Percentiles rank a stretch among this genome's conserved stretches.
phyloP scores from a whole-genome alignment of 1,140 invertebrate species.

The Drosophila pseudoobscura region DNA sequence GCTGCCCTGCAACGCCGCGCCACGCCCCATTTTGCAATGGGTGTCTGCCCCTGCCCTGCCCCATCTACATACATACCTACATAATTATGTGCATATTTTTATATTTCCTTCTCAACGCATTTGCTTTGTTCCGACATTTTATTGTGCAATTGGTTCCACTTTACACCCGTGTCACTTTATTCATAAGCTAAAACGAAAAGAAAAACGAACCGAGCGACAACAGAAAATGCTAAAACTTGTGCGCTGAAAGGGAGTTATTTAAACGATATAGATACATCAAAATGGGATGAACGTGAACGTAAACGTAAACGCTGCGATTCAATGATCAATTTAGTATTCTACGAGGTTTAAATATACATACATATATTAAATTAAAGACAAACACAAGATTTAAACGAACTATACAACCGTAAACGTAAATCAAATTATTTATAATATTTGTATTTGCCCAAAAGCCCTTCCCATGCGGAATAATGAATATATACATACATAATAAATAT shows the following conservation, averaged over 20 bases:
- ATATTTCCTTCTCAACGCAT: conserved; percentile 45
- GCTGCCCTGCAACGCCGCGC: conserved; percentile 4
- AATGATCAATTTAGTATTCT: conserved; percentile 69
- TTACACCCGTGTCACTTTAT: not conserved
- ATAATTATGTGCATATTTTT: conserved; percentile 33
- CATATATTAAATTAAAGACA: conserved; percentile 44
- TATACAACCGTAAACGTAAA: conserved; percentile 55
- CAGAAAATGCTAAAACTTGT: conserved; percentile 26
- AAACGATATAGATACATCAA: conserved; percentile 46
- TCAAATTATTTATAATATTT: conserved; percentile 78
- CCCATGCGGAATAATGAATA: conserved; percentile 65
- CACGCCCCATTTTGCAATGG: conserved; percentile 19
- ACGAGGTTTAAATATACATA: conserved; percentile 56
- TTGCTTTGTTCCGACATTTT: conserved; percentile 40
- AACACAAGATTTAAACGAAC: conserved; percentile 37
- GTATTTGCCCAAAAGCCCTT: conserved; percentile 58
- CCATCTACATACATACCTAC: conserved; percentile 8
- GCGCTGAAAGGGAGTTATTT: conserved; percentile 46
- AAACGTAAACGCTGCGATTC: conserved; percentile 64
- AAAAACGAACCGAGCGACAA: conserved; percentile 25
- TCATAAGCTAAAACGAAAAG: conserved; percentile 21
- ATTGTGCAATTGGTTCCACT: conserved; percentile 32
- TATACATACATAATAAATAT: conserved; percentile 67
- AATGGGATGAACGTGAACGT: conserved; percentile 36
- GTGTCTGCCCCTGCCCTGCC: conserved; percentile 28